A percentile compares a stretch with the other conserved stretches of the same genome.
Evolutionary conservation across 2,888 invertebrate species (phyloP).

Genomic region (Girardia tigrina): DNA sequence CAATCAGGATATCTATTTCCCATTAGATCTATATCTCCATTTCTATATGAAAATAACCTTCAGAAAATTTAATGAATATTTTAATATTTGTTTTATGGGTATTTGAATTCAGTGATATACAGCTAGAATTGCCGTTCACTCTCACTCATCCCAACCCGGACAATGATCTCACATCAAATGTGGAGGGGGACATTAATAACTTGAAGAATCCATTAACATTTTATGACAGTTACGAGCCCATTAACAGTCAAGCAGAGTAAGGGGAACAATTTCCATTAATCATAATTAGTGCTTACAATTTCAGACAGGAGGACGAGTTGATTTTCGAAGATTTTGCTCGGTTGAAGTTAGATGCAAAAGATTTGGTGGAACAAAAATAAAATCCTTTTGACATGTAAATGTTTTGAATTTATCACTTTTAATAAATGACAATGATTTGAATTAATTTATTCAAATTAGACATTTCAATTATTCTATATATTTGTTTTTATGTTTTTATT

Average conservation of each 20-base stretch:
- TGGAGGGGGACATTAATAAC: neutral
- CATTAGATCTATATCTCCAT: too few relatives aligned
- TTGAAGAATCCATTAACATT: neutral
- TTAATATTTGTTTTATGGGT: too few relatives aligned
- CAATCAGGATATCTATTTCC: too few relatives aligned
- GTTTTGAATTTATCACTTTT: too few relatives aligned
- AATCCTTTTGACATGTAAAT: neutral
- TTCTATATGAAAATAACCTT: too few relatives aligned
- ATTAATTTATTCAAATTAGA: too few relatives aligned
- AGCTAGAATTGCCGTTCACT: constrained; percentile 91
- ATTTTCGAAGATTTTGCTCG: constrained; percentile 99
- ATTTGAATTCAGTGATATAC: constrained; percentile 61
- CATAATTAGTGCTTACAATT: neutral
- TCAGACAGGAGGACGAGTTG: constrained; percentile 71
- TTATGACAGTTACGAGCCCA: neutral
- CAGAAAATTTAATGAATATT: too few relatives aligned
- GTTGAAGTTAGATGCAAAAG: constrained; percentile 73
- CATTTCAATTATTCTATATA: too few relatives aligned
- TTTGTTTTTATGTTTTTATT: too few relatives aligned
- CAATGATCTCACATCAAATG: constrained; percentile 51
- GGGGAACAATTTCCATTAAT: neutral
- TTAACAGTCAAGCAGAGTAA: neutral
- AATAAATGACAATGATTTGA: too few relatives aligned
- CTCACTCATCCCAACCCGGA: constrained; percentile 90
- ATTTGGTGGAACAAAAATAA: constrained; percentile 43